A percentile compares a stretch with the other conserved stretches of the same genome.
Conservation (phyloP, 2,888 invertebrate species). For the Luperina nickerlii region DNA sequence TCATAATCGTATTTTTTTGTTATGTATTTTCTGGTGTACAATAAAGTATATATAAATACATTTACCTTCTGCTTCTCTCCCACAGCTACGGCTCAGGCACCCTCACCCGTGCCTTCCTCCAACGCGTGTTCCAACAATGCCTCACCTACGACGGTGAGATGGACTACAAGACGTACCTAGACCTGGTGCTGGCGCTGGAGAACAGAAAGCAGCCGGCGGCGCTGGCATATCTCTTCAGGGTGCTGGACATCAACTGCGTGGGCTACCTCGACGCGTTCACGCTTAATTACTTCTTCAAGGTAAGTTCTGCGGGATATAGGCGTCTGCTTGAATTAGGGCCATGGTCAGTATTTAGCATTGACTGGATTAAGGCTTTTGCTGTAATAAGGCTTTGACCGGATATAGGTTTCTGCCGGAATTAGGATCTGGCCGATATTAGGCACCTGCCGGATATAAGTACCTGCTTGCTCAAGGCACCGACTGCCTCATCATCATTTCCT, state of each 20-base stretch:
- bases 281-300: constrained; percentile 97
- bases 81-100: constrained; percentile 96
- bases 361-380: too few relatives aligned
- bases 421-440: too few relatives aligned
- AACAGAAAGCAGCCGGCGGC: constrained; percentile 97
- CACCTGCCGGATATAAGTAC: too few relatives aligned
- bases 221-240: constrained; percentile 96
- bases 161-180: constrained; percentile 99
- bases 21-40: too few relatives aligned
- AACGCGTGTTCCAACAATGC: constrained; percentile 98
- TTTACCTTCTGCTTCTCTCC: not conserved
- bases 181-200: constrained; percentile 97
- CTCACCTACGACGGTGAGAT: constrained; percentile 98
- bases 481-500: too few relatives aligned
- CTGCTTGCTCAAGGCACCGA: too few relatives aligned
- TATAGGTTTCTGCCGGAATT: too few relatives aligned
- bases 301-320: constrained; percentile 70
- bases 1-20: too few relatives aligned
- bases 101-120: constrained; percentile 96
- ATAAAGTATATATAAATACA: too few relatives aligned
- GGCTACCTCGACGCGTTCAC: constrained; percentile 97
- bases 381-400: not conserved
- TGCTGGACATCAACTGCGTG: constrained; percentile 96
- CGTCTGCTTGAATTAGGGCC: too few relatives aligned
- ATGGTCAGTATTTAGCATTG: too few relatives aligned